A percentile compares a stretch with the other conserved stretches of the same genome.
Evolutionary conservation across 92 coral and sea anemone genomes (phyloP).

Genomic region (Plumapathes pennacea): DNA sequence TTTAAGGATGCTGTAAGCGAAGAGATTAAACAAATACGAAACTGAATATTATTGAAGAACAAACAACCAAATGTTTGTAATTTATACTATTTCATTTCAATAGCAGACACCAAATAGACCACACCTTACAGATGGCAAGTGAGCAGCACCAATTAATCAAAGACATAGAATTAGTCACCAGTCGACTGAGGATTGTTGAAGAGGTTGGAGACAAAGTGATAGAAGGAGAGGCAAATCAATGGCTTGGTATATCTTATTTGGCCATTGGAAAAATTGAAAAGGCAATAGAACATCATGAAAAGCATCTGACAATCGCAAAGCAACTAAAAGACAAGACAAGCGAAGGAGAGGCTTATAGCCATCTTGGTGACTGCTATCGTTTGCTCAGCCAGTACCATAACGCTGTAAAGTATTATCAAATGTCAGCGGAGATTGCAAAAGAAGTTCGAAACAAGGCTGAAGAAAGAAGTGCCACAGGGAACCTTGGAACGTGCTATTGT

Average conservation of each 20-base stretch:
- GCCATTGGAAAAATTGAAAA: constrained; percentile 3
- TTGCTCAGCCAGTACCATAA: constrained; percentile 7
- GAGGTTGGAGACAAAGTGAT: constrained; percentile 1
- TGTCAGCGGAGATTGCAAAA: neutral
- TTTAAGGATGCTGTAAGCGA: no score
- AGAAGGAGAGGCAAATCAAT: constrained; percentile 13
- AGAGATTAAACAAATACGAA: no score
- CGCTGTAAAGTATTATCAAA: constrained; percentile 14
- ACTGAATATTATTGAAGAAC: no score
- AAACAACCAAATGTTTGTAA: no score
- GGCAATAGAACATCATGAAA: constrained; percentile 18
- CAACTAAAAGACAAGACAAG: constrained; percentile 13
- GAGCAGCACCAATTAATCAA: no score
- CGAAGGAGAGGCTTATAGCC: constrained; percentile 5
- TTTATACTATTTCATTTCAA: no score
- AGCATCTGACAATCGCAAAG: constrained; percentile 4
- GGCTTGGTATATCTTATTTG: constrained; percentile 6
- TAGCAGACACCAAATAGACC: no score
- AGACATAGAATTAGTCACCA: no score
- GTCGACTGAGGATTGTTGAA: no score
- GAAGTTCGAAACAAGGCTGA: neutral
- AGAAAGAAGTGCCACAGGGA: constrained; percentile 15
- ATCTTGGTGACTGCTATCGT: constrained; percentile 12
- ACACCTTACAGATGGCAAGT: no score
- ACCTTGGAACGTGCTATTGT: constrained; percentile 15